Evolutionary conservation across 2,888 invertebrate species (phyloP).

Genomic region (Lepeophtheirus nordmannii): DNA sequence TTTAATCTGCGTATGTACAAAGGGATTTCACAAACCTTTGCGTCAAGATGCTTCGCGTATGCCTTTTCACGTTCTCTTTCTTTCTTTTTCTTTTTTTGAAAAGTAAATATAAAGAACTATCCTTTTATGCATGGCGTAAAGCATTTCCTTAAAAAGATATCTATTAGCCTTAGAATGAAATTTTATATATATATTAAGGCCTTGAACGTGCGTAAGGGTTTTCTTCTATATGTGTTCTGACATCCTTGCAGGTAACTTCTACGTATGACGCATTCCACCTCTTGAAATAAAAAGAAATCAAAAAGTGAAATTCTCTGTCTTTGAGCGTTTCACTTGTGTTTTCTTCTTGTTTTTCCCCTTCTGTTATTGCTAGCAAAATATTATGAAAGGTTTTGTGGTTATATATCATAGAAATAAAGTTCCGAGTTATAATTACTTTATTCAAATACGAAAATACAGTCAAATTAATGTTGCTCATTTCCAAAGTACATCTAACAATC

Average conservation of each 20-base stretch:
- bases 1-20: background rate
- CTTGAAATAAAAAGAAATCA: background rate
- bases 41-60: background rate
- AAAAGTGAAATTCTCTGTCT: background rate
- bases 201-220: slow-evolving; percentile 5
- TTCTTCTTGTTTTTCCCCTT: no score
- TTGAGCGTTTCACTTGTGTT: no score
- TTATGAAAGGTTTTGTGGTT: no score
- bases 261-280: background rate
- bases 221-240: slow-evolving; percentile 5
- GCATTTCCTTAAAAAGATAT: slow-evolving; percentile 2
- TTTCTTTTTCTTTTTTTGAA: no score
- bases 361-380: no score
- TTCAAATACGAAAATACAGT: no score
- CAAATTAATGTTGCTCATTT: no score
- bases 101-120: background rate
- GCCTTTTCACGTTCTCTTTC: no score
- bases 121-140: background rate
- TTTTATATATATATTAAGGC: background rate
- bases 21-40: background rate
- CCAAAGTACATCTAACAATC: no score
- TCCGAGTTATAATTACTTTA: no score
- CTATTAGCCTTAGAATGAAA: no score
- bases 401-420: no score
- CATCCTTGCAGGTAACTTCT: background rate